Conservation (phyloP, 2,797 vertebrate genomes). For the Acipenser transmontanus region DNA sequence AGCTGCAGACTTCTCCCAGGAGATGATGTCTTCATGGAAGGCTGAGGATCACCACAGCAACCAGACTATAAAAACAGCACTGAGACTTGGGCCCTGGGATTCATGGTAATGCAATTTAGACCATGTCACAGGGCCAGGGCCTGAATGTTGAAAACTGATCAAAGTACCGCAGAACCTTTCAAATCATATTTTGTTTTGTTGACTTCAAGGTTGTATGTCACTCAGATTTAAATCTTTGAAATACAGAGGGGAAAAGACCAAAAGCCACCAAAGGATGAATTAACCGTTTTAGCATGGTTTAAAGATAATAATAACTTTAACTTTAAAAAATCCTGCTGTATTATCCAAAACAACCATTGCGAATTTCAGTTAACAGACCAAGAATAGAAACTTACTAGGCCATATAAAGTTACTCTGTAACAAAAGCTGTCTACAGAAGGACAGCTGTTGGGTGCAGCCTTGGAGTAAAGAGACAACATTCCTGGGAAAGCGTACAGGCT, state of each 20-base stretch:
- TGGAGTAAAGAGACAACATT: constrained; percentile 10
- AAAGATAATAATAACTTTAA: too few relatives aligned
- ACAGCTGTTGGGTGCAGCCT: constrained; percentile 48
- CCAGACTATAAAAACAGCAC: constrained; percentile 64
- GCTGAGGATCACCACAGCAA: constrained; percentile 63
- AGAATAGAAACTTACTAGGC: too few relatives aligned
- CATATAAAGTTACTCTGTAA: constrained; percentile 35
- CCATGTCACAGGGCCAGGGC: constrained; percentile 47
- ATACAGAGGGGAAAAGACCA: too few relatives aligned
- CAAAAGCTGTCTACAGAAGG: constrained; percentile 28
- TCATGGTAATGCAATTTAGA: constrained; percentile 67
- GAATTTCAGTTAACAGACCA: too few relatives aligned
- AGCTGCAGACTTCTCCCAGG: constrained; percentile 51
- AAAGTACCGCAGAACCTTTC: constrained; percentile 47
- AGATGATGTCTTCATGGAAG: constrained; percentile 50
- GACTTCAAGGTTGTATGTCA: constrained; percentile 32
- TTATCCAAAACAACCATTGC: too few relatives aligned
- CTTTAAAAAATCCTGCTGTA: too few relatives aligned
- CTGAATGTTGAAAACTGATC: constrained; percentile 55
- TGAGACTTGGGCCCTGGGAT: constrained; percentile 27
- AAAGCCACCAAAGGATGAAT: too few relatives aligned
- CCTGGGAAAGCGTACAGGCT: neutral
- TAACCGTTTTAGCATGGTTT: too few relatives aligned
- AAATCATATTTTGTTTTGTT: constrained; percentile 37
- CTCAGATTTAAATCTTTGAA: too few relatives aligned